phyloP scores from a whole-genome alignment of 2,797 vertebrate genomes.

The Enteromius afrohamiltoni region DNA sequence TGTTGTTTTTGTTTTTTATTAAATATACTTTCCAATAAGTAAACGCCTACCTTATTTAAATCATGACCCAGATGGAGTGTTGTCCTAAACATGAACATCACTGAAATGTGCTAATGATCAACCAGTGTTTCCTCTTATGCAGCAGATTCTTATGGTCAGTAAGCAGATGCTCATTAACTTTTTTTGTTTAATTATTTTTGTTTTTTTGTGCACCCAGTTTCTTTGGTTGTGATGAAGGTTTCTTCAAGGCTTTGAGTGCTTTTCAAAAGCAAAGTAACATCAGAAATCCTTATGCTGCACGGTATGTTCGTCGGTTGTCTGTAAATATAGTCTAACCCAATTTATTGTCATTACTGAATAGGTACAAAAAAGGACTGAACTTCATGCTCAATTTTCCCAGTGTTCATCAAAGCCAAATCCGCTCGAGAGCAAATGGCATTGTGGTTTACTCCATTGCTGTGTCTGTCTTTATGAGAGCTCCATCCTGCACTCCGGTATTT shows the following conservation, averaged over 20 bases:
- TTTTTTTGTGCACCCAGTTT: background rate
- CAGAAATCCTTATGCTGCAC: background rate
- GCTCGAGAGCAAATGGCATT: background rate
- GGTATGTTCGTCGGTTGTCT: background rate
- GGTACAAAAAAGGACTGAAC: background rate
- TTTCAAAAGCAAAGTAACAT: background rate
- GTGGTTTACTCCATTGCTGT: background rate
- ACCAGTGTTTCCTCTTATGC: constrained; percentile 7
- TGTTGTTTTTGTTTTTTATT: too few relatives aligned
- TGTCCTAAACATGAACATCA: background rate
- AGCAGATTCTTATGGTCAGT: background rate
- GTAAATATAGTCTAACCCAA: constrained; percentile 12
- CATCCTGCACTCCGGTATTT: background rate
- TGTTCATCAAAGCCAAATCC: constrained; percentile 10
- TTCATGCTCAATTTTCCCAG: background rate
- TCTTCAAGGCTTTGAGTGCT: background rate
- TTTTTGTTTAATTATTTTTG: background rate
- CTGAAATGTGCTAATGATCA: background rate
- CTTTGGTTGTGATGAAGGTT: background rate
- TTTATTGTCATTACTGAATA: constrained; percentile 11
- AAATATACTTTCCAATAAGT: background rate
- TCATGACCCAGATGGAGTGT: background rate
- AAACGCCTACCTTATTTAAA: background rate
- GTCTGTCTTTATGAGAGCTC: constrained; percentile 5
- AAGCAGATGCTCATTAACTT: constrained; percentile 23